These are phyloP conservation scores for Bombylius major DNA, from an alignment of 2,888 invertebrate genomes.

Conservation along the genomic window DNA sequence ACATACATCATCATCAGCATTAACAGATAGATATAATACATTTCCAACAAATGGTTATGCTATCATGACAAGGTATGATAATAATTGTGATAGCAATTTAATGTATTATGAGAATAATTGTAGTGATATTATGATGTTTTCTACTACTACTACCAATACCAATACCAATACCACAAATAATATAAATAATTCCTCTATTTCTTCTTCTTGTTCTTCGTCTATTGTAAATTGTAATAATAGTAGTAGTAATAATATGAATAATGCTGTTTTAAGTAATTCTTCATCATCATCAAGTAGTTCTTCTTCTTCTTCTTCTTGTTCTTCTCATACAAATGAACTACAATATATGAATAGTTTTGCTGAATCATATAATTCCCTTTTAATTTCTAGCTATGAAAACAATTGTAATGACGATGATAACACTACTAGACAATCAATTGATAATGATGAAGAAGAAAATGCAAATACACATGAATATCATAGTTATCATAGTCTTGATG, in stretches of 20 bases:
- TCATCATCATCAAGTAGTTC: background rate
- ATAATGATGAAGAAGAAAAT: background rate
- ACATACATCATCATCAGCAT: background rate
- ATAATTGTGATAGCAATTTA: slow-evolving; percentile 13
- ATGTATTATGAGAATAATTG: slow-evolving; percentile 13
- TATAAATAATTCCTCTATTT: no score
- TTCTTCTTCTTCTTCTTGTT: background rate
- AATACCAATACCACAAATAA: no score
- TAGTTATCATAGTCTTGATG: slow-evolving; percentile 15
- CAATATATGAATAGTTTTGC: slow-evolving; percentile 26
- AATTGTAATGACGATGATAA: slow-evolving; percentile 8
- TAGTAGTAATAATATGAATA: background rate
- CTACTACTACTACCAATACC: background rate
- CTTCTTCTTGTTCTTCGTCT: background rate
- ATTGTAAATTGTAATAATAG: slow-evolving; percentile 2
- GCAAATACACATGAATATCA: slow-evolving; percentile 5
- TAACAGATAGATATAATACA: background rate
- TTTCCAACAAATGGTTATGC: slow-evolving; percentile 11
- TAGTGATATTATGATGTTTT: slow-evolving; percentile 7
- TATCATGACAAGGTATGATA: slow-evolving; percentile 16
- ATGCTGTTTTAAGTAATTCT: slow-evolving; percentile 1
- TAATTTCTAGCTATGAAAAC: slow-evolving; percentile 18
- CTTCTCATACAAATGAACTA: slow-evolving; percentile 2
- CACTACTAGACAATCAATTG: slow-evolving; percentile 5
- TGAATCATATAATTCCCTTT: slow-evolving; percentile 32